Evolutionary conservation across 2,888 invertebrate species (phyloP).

Genomic region (Melieria omissa): DNA sequence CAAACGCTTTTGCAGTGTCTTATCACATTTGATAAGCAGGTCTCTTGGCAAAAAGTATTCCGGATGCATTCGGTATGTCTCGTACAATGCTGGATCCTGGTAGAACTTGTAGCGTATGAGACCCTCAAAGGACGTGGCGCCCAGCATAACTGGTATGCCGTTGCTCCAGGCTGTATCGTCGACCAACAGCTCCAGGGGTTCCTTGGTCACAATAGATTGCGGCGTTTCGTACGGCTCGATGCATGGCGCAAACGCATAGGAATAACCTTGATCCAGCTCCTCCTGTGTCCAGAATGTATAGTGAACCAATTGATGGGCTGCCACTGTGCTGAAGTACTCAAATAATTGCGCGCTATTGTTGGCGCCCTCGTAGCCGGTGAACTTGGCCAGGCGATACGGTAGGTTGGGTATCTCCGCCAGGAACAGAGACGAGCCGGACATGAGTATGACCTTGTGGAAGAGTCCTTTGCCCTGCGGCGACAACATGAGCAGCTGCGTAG

Average conservation of each 20-base stretch:
- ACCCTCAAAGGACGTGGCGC: conserved; percentile 61
- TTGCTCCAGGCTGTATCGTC: conserved; percentile 53
- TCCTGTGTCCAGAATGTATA: background rate
- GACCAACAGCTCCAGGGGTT: conserved; percentile 52
- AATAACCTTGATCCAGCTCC: conserved; percentile 43
- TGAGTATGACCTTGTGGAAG: conserved; percentile 59
- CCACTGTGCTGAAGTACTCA: background rate
- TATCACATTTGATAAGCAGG: conserved; percentile 26
- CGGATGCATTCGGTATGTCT: conserved; percentile 32
- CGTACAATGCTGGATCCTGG: conserved; percentile 25
- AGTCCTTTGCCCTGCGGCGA: conserved; percentile 65
- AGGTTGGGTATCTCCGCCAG: conserved; percentile 41
- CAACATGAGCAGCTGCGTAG: conserved; percentile 64
- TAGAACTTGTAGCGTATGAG: conserved; percentile 44
- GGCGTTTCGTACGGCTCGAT: conserved; percentile 55
- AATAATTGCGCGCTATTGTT: conserved; percentile 51
- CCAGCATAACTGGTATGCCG: conserved; percentile 58
- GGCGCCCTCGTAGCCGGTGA: conserved; percentile 55
- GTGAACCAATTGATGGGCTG: background rate
- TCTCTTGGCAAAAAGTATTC: conserved; percentile 41
- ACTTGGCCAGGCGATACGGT: conserved; percentile 55
- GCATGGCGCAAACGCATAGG: conserved; percentile 56
- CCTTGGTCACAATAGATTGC: conserved; percentile 49
- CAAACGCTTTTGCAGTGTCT: conserved; percentile 40
- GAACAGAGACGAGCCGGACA: conserved; percentile 51